Evolutionary conservation across 2,888 invertebrate species (phyloP).

Genomic region (Sminthurinus aureus): DNA sequence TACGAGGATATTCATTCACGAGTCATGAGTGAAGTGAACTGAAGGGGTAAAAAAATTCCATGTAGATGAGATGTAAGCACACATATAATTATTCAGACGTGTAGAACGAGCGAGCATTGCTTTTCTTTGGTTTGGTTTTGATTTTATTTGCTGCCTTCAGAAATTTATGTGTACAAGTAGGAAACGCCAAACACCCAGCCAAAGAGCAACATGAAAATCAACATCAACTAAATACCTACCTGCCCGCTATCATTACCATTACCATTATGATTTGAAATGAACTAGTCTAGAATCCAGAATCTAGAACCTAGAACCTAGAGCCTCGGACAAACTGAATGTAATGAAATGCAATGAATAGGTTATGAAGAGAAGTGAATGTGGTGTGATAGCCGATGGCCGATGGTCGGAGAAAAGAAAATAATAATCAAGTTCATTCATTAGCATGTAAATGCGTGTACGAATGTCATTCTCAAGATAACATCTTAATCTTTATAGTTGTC

Average conservation of each 20-base stretch:
- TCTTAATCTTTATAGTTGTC: slow-evolving; percentile 25
- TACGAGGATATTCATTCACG: slow-evolving; percentile 13
- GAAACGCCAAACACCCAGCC: no score
- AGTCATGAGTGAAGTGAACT: not conserved
- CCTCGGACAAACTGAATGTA: not conserved
- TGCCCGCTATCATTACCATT: no score
- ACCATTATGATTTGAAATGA: no score
- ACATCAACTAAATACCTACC: no score
- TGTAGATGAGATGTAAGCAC: not conserved
- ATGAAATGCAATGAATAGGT: not conserved
- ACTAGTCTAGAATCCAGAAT: no score
- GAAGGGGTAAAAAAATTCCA: not conserved
- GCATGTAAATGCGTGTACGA: not conserved
- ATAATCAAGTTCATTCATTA: slow-evolving; percentile 27
- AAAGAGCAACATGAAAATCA: no score
- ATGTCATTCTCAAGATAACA: slow-evolving; percentile 6
- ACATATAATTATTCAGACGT: not conserved
- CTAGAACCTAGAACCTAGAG: no score
- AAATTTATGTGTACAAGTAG: no score
- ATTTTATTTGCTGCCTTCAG: no score
- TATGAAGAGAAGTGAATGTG: not conserved
- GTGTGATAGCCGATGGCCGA: not conserved
- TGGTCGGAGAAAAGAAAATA: slow-evolving; percentile 6
- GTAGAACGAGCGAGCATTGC: not conserved
- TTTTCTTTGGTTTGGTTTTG: not conserved